These are phyloP conservation scores for Asarcornis scutulata DNA, from an alignment of 2,113 vertebrate genomes.

Conservation along the genomic window DNA sequence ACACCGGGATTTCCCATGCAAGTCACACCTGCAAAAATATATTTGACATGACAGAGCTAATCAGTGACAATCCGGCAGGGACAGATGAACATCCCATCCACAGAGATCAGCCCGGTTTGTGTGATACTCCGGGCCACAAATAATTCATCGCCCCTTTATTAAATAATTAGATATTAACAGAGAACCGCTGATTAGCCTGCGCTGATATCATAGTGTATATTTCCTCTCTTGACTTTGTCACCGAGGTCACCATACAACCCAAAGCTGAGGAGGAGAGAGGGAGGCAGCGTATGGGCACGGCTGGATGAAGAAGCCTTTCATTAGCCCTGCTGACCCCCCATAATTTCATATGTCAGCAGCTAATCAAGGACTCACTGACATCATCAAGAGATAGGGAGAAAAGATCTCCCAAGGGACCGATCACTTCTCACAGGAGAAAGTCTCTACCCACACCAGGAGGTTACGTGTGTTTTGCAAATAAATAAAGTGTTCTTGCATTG, in stretches of 20 bases:
- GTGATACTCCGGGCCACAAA: slow-evolving; percentile 25
- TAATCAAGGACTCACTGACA: slow-evolving; percentile 79
- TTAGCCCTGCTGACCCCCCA: slow-evolving; percentile 77
- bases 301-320: slow-evolving; percentile 77
- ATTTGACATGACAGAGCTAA: slow-evolving; percentile 44
- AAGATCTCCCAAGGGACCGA: slow-evolving; percentile 69
- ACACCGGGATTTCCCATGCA: slow-evolving; percentile 16
- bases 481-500: slow-evolving; percentile 27
- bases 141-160: slow-evolving; percentile 56
- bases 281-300: slow-evolving; percentile 38
- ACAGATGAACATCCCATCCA: not conserved
- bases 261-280: slow-evolving; percentile 27
- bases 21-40: slow-evolving; percentile 30
- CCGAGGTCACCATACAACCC: slow-evolving; percentile 65
- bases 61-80: slow-evolving; percentile 3
- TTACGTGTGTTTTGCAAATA: slow-evolving; percentile 32
- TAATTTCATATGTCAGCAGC: slow-evolving; percentile 78
- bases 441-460: slow-evolving; percentile 30
- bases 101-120: not conserved
- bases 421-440: slow-evolving; percentile 72
- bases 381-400: slow-evolving; percentile 72
- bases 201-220: not conserved
- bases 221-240: slow-evolving; percentile 60
- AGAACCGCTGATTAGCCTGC: slow-evolving; percentile 42
- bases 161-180: slow-evolving; percentile 64